These are phyloP conservation scores for Neolamprologus fasciatus DNA, from an alignment of 2,113 vertebrate genomes.

Conservation along the genomic window DNA sequence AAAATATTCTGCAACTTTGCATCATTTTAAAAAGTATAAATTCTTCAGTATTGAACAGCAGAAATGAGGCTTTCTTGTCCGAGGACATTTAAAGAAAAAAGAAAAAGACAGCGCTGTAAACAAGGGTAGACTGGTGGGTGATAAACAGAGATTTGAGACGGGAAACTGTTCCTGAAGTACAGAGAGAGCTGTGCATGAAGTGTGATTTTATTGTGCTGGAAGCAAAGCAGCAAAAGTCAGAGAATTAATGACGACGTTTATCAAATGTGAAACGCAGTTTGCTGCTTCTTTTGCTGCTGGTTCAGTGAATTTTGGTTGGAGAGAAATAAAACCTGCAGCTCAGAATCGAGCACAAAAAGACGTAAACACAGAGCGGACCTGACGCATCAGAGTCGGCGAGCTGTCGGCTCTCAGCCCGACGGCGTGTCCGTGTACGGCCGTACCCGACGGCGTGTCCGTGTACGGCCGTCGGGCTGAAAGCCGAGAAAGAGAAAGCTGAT, in stretches of 20 bases:
- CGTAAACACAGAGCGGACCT: rapidly evolving
- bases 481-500: background rate
- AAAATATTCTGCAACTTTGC: background rate
- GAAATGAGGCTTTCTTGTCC: background rate
- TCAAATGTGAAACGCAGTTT: rapidly evolving
- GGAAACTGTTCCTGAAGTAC: background rate
- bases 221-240: background rate
- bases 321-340: background rate
- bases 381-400: rapidly evolving
- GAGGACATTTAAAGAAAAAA: background rate
- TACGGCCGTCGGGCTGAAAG: rapidly evolving
- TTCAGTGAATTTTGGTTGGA: background rate
- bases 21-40: background rate
- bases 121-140: rapidly evolving
- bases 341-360: background rate
- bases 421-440: rapidly evolving
- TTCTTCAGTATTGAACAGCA: background rate
- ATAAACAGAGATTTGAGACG: background rate
- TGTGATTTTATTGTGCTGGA: background rate
- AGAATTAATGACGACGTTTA: background rate
- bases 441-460: background rate
- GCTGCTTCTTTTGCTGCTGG: background rate
- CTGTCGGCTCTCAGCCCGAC: background rate
- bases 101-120: background rate
- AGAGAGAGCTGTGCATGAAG: background rate